Evolutionary conservation across 2,797 vertebrate species (phyloP).

Genomic region (Hoplostethus mediterraneus): DNA sequence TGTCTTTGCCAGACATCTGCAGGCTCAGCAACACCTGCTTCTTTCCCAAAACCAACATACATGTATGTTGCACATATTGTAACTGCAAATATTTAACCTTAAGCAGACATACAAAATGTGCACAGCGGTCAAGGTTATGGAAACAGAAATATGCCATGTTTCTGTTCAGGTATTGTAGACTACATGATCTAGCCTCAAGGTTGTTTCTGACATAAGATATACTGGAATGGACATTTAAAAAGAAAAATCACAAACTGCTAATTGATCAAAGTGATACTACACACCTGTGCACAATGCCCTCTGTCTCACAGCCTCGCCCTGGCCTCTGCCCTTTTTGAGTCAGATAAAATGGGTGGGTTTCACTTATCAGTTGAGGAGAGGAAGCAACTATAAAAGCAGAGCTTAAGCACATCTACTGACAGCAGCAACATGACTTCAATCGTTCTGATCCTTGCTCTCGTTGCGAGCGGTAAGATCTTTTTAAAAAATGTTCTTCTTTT

Average conservation of each 20-base stretch:
- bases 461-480: constrained; percentile 38
- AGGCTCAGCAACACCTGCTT: constrained; percentile 4
- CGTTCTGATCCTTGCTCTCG: constrained; percentile 35
- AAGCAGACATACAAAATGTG: background rate
- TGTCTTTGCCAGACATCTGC: background rate
- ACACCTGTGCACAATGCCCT: background rate
- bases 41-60: background rate
- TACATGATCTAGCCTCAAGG: background rate
- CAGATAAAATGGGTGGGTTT: background rate
- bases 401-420: background rate
- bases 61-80: constrained; percentile 3
- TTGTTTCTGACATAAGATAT: background rate
- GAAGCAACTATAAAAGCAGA: background rate
- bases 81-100: background rate
- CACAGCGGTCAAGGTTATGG: background rate
- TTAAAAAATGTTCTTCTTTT: background rate
- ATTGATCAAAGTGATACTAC: background rate
- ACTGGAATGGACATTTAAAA: background rate
- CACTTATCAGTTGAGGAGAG: constrained; percentile 14
- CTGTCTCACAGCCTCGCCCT: background rate
- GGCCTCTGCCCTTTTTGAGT: background rate
- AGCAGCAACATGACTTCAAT: constrained; percentile 44
- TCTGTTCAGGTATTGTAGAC: background rate
- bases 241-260: background rate
- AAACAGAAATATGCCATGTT: background rate